phyloP scores from a whole-genome alignment of 2,113 vertebrate species.

The Monarcha castaneiventris region DNA sequence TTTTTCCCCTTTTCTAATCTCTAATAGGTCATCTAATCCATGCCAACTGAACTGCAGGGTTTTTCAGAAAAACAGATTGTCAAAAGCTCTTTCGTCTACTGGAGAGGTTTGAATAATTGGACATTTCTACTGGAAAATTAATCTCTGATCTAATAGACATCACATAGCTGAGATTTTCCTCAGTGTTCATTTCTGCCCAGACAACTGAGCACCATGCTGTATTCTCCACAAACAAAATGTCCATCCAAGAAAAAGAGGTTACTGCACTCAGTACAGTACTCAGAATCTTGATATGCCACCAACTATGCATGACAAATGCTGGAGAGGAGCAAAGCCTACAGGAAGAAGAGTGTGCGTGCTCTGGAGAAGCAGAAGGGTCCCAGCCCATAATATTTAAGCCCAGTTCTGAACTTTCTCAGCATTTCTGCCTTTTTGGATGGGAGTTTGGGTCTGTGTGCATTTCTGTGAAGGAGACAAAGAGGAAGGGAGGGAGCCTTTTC shows the following conservation, averaged over 20 bases:
- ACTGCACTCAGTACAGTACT: conserved; percentile 20
- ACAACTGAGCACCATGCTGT: conserved; percentile 17
- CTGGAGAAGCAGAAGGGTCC: not conserved
- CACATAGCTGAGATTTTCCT: conserved; percentile 56
- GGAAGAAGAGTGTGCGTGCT: not conserved
- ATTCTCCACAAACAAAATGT: conserved; percentile 62
- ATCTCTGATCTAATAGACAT: conserved; percentile 32
- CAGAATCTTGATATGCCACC: conserved; percentile 49
- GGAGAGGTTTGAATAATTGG: conserved; percentile 41
- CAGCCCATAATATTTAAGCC: not conserved
- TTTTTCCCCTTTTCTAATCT: not conserved
- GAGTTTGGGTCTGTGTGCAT: not conserved
- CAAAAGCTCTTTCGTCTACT: conserved; percentile 14
- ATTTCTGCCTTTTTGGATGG: conserved; percentile 6
- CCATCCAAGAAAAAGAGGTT: conserved; percentile 60
- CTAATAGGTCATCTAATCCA: conserved; percentile 13
- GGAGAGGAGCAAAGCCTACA: conserved; percentile 14
- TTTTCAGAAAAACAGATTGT: conserved; percentile 46
- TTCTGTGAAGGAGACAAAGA: not conserved
- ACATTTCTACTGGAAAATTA: conserved; percentile 33
- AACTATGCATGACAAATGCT: conserved; percentile 54
- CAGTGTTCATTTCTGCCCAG: conserved; percentile 2
- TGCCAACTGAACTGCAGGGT: not conserved
- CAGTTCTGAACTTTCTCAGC: conserved; percentile 29
- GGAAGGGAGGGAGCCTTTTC: conserved; percentile 6